phyloP scores from a whole-genome alignment of 2,797 vertebrate genomes.

The Rhinichthys osculus region DNA sequence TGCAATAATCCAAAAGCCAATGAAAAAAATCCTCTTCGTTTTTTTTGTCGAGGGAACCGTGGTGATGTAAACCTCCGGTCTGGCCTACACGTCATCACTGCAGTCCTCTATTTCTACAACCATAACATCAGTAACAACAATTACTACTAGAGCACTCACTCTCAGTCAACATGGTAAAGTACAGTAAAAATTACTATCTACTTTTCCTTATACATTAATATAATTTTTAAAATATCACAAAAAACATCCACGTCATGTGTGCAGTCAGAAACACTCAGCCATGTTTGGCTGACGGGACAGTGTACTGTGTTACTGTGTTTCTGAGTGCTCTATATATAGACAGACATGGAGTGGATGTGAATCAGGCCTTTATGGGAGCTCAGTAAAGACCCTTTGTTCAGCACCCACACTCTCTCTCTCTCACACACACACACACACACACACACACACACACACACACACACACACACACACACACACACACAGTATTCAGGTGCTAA shows the following conservation, averaged over 20 bases:
- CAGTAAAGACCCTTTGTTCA: constrained; percentile 43
- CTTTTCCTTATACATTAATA: background rate
- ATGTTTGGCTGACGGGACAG: background rate
- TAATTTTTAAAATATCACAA: background rate
- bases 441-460: constrained; percentile 9
- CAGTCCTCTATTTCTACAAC: background rate
- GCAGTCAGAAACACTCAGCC: constrained; percentile 1
- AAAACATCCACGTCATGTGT: background rate
- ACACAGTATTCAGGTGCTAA: constrained; percentile 61
- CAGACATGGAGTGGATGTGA: constrained; percentile 32
- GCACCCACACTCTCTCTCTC: background rate
- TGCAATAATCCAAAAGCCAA: background rate
- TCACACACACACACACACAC: background rate
- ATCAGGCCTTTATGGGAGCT: constrained; percentile 35
- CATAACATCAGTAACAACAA: background rate
- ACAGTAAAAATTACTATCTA: background rate
- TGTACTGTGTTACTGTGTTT: constrained; percentile 12
- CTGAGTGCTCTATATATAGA: constrained; percentile 38
- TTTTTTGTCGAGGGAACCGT: background rate
- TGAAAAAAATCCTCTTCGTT: background rate
- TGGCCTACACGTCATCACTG: background rate
- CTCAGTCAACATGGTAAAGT: background rate
- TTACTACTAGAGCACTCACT: background rate
- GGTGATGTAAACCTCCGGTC: background rate
- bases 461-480: constrained; percentile 16